A percentile compares a stretch with the other conserved stretches of the same genome.
phyloP scores from a whole-genome alignment of 2,888 invertebrate species.

The Clitarchus hookeri region DNA sequence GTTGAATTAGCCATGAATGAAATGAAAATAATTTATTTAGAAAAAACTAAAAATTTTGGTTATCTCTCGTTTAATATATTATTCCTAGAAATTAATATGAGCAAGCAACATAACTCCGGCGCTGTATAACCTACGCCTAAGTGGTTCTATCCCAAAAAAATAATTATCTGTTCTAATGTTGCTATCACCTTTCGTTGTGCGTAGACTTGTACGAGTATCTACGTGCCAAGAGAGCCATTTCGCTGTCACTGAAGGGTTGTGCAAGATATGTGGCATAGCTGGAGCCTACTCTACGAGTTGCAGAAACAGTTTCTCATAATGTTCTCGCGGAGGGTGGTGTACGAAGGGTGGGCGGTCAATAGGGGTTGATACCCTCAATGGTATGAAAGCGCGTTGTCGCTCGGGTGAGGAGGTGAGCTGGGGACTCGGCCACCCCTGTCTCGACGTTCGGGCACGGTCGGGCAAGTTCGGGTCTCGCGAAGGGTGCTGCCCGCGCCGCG shows the following conservation, averaged over 20 bases:
- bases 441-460: background rate
- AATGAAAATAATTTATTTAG: too few relatives aligned
- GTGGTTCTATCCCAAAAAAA: background rate
- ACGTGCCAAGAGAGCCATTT: background rate
- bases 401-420: background rate
- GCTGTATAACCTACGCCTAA: too few relatives aligned
- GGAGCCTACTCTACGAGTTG: background rate
- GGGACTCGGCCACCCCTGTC: background rate
- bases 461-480: background rate
- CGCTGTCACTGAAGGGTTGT: background rate
- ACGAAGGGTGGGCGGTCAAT: background rate
- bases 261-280: background rate
- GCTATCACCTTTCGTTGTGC: background rate
- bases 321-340: background rate
- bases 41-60: too few relatives aligned
- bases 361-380: constrained; percentile 10
- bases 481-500: background rate
- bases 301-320: background rate
- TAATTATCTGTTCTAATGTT: background rate
- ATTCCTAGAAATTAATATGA: too few relatives aligned
- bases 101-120: too few relatives aligned
- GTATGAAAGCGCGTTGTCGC: background rate
- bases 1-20: too few relatives aligned
- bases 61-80: too few relatives aligned
- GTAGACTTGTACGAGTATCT: background rate